phyloP scores from a whole-genome alignment of 2,797 vertebrate genomes.

The Intellagama lesueurii region DNA sequence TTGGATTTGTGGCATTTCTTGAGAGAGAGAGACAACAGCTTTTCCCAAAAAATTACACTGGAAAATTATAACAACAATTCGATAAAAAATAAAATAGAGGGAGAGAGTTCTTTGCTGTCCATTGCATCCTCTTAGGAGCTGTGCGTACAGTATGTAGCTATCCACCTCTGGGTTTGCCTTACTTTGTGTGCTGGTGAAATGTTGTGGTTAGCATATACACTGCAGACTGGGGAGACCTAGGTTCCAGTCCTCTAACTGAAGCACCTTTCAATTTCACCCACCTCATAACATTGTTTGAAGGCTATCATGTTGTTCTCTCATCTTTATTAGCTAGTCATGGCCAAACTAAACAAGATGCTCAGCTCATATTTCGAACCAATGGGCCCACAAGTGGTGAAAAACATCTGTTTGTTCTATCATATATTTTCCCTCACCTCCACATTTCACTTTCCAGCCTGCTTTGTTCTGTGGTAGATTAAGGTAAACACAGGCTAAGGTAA shows the following conservation, averaged over 20 bases:
- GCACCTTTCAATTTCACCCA: neutral
- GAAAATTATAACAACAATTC: conserved; percentile 5
- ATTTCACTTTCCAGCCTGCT: no score
- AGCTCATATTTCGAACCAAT: no score
- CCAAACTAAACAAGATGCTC: no score
- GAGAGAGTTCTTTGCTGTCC: neutral
- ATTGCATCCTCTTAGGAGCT: neutral
- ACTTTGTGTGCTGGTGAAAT: no score
- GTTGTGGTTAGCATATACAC: neutral
- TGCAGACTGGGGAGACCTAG: neutral
- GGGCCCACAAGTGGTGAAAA: no score
- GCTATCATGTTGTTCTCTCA: neutral
- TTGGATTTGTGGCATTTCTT: conserved; percentile 1
- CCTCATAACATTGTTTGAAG: neutral
- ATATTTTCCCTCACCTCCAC: no score
- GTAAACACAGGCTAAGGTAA: no score
- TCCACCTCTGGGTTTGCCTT: no score
- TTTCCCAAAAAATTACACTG: neutral
- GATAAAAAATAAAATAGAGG: neutral
- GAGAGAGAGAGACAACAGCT: conserved; percentile 25
- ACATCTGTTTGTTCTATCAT: no score
- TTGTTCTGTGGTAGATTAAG: no score
- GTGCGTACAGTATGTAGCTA: no score
- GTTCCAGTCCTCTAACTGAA: neutral
- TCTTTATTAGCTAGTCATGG: no score